A percentile compares a stretch with the other conserved stretches of the same genome.
Evolutionary conservation across 23 tunicate genomes (phyloP).

Genomic region (Styela clava): DNA sequence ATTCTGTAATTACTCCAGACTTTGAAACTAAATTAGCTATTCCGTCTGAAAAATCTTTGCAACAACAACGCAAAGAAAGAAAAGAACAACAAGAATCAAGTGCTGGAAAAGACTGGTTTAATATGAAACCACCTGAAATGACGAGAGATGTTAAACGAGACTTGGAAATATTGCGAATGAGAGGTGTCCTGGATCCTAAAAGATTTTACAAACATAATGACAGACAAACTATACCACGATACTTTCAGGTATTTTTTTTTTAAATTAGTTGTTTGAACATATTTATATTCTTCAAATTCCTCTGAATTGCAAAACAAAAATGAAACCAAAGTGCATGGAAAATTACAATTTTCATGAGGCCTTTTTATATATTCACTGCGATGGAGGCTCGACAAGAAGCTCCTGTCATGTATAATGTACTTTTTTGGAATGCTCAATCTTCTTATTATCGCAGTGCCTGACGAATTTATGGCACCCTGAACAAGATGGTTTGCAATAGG

Average conservation of each 20-base stretch:
- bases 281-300: not conserved
- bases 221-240: constrained; percentile 54
- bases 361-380: too few species aligned
- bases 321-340: too few species aligned
- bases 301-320: too few species aligned
- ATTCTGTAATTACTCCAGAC: constrained; percentile 57
- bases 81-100: constrained; percentile 27
- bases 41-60: constrained; percentile 3
- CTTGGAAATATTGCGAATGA: constrained; percentile 62
- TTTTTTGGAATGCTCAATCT: too few species aligned
- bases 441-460: too few species aligned
- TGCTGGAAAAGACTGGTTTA: constrained; percentile 66
- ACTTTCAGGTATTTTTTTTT: constrained; percentile 41
- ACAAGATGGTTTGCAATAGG: too few species aligned
- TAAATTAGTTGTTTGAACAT: not conserved
- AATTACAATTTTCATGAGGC: too few species aligned
- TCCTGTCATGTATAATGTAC: too few species aligned
- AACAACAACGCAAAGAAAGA: constrained; percentile 26
- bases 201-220: constrained; percentile 79
- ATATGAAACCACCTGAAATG: constrained; percentile 77
- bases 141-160: constrained; percentile 63
- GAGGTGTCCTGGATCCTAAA: constrained; percentile 68
- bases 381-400: too few species aligned
- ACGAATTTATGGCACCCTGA: too few species aligned
- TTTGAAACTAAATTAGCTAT: constrained; percentile 56